phyloP scores from a whole-genome alignment of 30 jellyfish, hydroid and myxozoan genomes.

The Rhopilema esculentum region DNA sequence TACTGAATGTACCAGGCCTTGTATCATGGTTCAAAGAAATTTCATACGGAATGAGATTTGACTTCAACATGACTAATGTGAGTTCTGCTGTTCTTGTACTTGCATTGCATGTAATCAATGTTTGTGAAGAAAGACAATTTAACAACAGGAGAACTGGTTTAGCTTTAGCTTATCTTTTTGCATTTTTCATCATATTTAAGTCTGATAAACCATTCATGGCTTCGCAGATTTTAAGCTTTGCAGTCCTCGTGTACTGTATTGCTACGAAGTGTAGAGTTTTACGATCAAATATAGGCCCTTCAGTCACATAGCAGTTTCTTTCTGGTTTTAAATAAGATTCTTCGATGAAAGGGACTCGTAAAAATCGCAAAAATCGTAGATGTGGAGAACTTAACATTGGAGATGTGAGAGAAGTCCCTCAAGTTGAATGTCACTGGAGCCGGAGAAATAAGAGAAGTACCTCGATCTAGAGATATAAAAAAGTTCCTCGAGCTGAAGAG shows the following conservation, averaged over 20 bases:
- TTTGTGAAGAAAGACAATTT: neutral
- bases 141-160: neutral
- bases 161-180: neutral
- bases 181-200: neutral
- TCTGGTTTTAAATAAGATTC: no score
- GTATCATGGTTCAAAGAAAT: constrained; percentile 46
- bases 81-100: constrained; percentile 5
- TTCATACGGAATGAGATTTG: neutral
- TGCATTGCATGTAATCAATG: neutral
- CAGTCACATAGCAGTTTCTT: no score
- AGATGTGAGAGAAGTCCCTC: no score
- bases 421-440: no score
- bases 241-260: neutral
- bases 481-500: no score
- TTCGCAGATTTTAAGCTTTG: neutral
- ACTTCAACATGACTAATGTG: neutral
- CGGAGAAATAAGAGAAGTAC: no score
- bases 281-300: no score
- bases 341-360: no score
- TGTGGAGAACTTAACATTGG: no score
- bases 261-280: neutral
- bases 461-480: no score
- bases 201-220: constrained; percentile 1
- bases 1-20: neutral
- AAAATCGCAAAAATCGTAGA: no score